Evolutionary conservation across 2,888 invertebrate species (phyloP).

Genomic region (Heliconius erato): DNA sequence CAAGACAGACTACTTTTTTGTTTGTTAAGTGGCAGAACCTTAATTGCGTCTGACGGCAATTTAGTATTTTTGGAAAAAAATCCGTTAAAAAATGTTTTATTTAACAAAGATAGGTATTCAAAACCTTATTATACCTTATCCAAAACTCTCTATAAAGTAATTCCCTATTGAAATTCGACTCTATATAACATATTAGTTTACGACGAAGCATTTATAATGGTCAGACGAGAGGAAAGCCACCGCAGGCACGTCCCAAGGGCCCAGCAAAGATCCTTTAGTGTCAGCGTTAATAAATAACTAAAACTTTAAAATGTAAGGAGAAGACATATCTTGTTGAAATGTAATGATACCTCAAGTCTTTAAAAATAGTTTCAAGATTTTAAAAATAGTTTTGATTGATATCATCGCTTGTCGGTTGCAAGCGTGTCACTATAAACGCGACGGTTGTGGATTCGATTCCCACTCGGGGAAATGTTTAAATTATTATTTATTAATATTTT

Average conservation of each 20-base stretch:
- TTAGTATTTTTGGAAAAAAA: too few relatives aligned
- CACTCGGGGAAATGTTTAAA: too few relatives aligned
- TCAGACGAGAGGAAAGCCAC: not conserved
- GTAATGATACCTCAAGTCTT: too few relatives aligned
- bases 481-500: too few relatives aligned
- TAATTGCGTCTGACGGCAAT: too few relatives aligned
- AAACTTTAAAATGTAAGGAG: slow-evolving; percentile 9
- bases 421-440: too few relatives aligned
- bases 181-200: not conserved
- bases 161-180: not conserved
- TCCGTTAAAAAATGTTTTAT: too few relatives aligned
- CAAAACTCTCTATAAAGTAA: not conserved
- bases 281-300: not conserved
- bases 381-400: not conserved
- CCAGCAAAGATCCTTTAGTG: not conserved
- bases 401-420: too few relatives aligned
- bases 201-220: slow-evolving; percentile 5
- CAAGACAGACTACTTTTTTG: too few relatives aligned
- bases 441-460: too few relatives aligned
- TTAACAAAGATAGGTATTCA: not conserved
- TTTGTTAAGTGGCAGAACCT: too few relatives aligned
- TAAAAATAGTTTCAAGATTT: not conserved
- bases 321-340: not conserved
- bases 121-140: too few relatives aligned
- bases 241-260: not conserved